A percentile compares a stretch with the other conserved stretches of the same genome.
Evolutionary conservation across 2,888 invertebrate species (phyloP).

Genomic region (Tuberolachnus salignus): DNA sequence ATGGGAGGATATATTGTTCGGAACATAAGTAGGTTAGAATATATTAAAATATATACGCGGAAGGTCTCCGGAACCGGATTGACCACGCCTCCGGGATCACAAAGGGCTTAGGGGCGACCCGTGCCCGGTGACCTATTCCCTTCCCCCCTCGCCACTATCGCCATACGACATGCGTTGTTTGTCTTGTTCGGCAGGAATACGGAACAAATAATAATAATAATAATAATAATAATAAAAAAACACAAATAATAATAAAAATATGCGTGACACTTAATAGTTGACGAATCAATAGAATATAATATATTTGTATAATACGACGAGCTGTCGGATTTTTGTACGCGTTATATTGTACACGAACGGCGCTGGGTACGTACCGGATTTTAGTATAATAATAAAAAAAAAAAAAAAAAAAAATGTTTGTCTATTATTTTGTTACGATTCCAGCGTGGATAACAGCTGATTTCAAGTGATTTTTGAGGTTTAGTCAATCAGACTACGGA

Average conservation of each 20-base stretch:
- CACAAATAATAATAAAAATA: no score
- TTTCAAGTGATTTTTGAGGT: no score
- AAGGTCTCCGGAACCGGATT: conserved; percentile 51
- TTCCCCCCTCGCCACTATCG: neutral
- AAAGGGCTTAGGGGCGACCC: conserved; percentile 42
- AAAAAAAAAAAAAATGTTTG: conserved; percentile 25
- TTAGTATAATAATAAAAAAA: conserved; percentile 19
- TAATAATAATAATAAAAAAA: conserved; percentile 31
- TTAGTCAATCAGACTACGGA: no score
- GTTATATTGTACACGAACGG: neutral
- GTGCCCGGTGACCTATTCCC: conserved; percentile 48
- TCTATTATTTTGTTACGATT: neutral
- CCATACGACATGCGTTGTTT: conserved; percentile 38
- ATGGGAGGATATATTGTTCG: conserved; percentile 17
- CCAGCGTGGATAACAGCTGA: neutral
- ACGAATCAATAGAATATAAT: conserved; percentile 35
- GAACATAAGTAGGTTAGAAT: conserved; percentile 34
- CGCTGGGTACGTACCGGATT: neutral
- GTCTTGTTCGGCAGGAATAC: conserved; percentile 46
- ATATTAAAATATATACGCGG: neutral
- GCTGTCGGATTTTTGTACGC: conserved; percentile 15
- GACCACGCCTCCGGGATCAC: conserved; percentile 44
- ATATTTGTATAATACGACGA: no score
- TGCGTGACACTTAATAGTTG: conserved; percentile 48
- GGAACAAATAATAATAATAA: conserved; percentile 21